Base-by-base conservation (phyloP, 1,140 invertebrate species). In the Anthonomus grandis region DNA sequence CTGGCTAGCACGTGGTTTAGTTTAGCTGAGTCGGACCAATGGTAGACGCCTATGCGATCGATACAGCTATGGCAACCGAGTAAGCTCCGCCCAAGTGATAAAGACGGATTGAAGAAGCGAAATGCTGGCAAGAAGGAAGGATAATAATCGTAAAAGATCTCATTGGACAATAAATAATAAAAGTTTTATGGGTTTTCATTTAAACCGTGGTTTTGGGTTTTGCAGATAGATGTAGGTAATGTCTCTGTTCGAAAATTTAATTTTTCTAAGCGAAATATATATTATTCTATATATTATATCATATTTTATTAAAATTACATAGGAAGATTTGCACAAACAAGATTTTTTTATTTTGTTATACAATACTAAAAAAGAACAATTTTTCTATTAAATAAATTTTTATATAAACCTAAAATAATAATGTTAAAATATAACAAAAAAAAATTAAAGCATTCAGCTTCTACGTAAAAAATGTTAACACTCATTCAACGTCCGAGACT, bases 141-240 rank as follows among this genome's bases (percentile, higher is more conserved):
- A 44, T 39, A 2, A 42, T 47, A 39, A 27, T 65, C 64, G 60
- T 71, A 70, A 72, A 73, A 57, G 49, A 57, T 46, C 59, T 64
- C 68, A 73, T 73, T 73, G 71, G 71, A 71, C 61, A 64, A 63
- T 63, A 70, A 73, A 72, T 70, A 73, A 68, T 73, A 71, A 73
- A 73, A 73, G 42, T 70, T 70, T 73, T 71, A 71, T 59, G 69
- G 69, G 66, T 70, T 70, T 67, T 57, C 65, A 59, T 65, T 59
- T 66, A 59, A 68, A 70, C 70, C 63, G 62, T 70, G 64, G 59
- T 72, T 73, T 63, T 63, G 60, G 51, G 63, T 64, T 69, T 62
- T 57, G 65, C 71, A 70, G 60, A 60, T 73, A 73, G 71, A 73
- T 73, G 71, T 73, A 73, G 71, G 64, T 70, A 67, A 62, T 56